phyloP scores from a whole-genome alignment of 2,888 invertebrate genomes.

The Pyrgus malvae region DNA sequence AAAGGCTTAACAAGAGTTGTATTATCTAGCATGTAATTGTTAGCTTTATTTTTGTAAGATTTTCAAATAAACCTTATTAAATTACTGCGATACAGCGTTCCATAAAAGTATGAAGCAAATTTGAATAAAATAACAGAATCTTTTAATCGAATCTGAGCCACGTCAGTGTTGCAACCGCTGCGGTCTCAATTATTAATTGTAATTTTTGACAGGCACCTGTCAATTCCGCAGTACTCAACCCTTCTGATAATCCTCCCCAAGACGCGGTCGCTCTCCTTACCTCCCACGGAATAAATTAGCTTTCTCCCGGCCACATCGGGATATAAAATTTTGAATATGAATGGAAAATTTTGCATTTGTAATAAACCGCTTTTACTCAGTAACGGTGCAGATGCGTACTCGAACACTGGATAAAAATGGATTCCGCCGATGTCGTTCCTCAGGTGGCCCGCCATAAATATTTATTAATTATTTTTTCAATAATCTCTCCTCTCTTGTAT shows the following conservation, averaged over 20 bases:
- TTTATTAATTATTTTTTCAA: conserved; percentile 83
- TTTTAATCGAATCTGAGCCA: conserved; percentile 28
- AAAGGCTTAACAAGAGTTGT: too few species aligned
- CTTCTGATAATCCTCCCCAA: conserved; percentile 72
- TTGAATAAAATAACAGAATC: too few species aligned
- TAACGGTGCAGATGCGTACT: conserved; percentile 74
- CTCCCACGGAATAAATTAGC: conserved; percentile 88
- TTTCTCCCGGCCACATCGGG: conserved; percentile 85
- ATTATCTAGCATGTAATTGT: too few species aligned
- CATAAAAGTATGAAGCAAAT: too few species aligned
- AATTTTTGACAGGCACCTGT: conserved; percentile 82
- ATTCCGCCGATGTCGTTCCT: conserved; percentile 66
- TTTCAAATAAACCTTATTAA: too few species aligned
- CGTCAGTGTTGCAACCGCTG: conserved; percentile 48
- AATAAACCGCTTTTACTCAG: conserved; percentile 86
- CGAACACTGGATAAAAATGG: conserved; percentile 71
- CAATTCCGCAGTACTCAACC: conserved; percentile 64
- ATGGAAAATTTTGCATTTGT: conserved; percentile 93
- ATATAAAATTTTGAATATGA: conserved; percentile 96
- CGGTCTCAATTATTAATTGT: conserved; percentile 79
- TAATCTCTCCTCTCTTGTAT: conserved; percentile 75
- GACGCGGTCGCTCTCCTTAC: conserved; percentile 73
- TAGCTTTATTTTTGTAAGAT: too few species aligned
- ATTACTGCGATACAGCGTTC: too few species aligned
- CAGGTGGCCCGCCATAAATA: conserved; percentile 80